Base-by-base conservation (phyloP, 64 coral and sea anemone species). In the Montipora foliosa region DNA sequence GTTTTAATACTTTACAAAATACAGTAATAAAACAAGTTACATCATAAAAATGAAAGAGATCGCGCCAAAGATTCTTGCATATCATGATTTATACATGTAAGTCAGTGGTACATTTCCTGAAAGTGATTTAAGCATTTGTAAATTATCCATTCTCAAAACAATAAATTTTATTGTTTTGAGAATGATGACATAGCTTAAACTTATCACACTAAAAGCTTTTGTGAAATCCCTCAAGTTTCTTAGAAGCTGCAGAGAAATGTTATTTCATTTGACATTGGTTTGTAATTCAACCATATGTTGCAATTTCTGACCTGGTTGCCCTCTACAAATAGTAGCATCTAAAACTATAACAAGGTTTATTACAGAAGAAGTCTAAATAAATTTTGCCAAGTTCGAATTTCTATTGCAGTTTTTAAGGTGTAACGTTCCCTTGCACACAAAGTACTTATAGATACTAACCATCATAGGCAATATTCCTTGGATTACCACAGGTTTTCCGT, bases 391-490 rank as follows among this genome's bases (percentile, higher is more conserved):
- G 73, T 8, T 75, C 13, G 13, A 75, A 75, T 75, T 75, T 75
- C 73, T 75, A 75, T 75, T 75, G 21, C 73, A 75, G 73, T 11
- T 75, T 44, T 75, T 75, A 75, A 44, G 73, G 73, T 75, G 73
- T 75, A 75, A 75, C 47, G 21, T 12, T 11, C 73, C 73, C 47
- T 12, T 37, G 73, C 47, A 75, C 21, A 75, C 73, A 75, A 75
- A 75, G 73, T 75, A 12, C 73, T 75, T 29, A 75, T 75, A 75
- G 73, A 75, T 55, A 55, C 52, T 55, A 55, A 55, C 52, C 52
- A 55, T 83, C 80, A 93, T 93, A 93, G 75, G 90, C 89, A 67
- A 91, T 51, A 74, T 85, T 92, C 78, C 81, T 84, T 61, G 90
- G 80, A 92, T 84, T 81, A 45, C 80, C 90, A 52, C 70, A 76